Evolutionary conservation across 2,113 vertebrate genomes (phyloP).

Genomic region (Odocoileus hemionus): DNA sequence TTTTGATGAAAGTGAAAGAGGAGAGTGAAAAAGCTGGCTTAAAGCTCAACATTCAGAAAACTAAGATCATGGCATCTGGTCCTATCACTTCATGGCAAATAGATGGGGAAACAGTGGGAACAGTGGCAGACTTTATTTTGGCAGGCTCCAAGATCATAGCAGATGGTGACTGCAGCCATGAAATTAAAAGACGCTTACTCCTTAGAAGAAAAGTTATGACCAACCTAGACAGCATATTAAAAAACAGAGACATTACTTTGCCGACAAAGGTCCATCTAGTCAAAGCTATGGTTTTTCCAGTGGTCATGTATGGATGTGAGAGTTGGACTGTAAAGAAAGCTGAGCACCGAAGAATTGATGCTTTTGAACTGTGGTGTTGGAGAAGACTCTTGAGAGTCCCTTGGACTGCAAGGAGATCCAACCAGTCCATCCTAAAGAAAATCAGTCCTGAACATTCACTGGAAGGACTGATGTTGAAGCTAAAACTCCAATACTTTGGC

Average conservation of each 20-base stretch:
- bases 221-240: background rate
- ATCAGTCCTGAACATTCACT: background rate
- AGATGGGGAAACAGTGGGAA: background rate
- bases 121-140: background rate
- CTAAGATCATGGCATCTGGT: background rate
- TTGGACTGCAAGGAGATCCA: background rate
- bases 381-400: background rate
- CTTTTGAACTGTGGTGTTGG: background rate
- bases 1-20: background rate
- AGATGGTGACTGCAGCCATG: background rate
- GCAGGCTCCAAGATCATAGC: background rate
- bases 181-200: background rate
- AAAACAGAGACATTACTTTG: background rate
- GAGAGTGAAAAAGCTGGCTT: background rate
- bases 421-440: background rate
- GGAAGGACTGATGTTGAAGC: background rate
- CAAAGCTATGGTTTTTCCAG: background rate
- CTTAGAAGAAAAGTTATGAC: background rate
- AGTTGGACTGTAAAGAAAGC: background rate
- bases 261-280: background rate
- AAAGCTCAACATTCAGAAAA: background rate
- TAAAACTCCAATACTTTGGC: background rate
- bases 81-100: background rate
- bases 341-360: accelerated
- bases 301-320: background rate